Percentiles rank a stretch among this genome's conserved stretches.
Conservation (phyloP, 1,140 invertebrate genomes). For the Leguminivora glycinivorella region DNA sequence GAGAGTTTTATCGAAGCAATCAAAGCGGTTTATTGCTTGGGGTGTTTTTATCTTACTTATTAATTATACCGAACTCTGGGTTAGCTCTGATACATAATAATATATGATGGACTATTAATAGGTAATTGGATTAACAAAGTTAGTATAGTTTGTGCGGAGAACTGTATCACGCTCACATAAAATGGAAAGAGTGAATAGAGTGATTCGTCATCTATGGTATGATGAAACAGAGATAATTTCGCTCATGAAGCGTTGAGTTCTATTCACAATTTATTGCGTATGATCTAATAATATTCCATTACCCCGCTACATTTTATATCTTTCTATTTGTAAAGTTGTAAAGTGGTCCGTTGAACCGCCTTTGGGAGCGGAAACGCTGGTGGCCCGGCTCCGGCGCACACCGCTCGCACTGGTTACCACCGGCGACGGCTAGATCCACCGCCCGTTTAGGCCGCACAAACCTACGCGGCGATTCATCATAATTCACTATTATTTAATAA, state of each 20-base stretch:
- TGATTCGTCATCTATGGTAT: too few species aligned
- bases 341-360: constrained; percentile 50
- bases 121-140: too few species aligned
- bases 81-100: too few species aligned
- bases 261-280: background rate
- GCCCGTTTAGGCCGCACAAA: background rate
- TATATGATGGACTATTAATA: too few species aligned
- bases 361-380: constrained; percentile 49
- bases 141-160: too few species aligned
- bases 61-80: too few species aligned
- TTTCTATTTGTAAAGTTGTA: constrained; percentile 27
- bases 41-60: too few species aligned
- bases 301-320: background rate
- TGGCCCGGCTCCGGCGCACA: constrained; percentile 39
- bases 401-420: constrained; percentile 46
- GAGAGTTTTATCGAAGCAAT: background rate
- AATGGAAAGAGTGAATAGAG: too few species aligned
- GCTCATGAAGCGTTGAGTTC: background rate
- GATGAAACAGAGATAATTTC: background rate
- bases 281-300: background rate
- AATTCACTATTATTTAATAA: constrained; percentile 3
- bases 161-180: too few species aligned
- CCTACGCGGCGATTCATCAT: constrained; percentile 5
- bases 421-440: constrained; percentile 35
- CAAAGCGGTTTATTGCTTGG: background rate